Conservation (phyloP, 2,113 vertebrate genomes). For the Isichthys henryi region DNA sequence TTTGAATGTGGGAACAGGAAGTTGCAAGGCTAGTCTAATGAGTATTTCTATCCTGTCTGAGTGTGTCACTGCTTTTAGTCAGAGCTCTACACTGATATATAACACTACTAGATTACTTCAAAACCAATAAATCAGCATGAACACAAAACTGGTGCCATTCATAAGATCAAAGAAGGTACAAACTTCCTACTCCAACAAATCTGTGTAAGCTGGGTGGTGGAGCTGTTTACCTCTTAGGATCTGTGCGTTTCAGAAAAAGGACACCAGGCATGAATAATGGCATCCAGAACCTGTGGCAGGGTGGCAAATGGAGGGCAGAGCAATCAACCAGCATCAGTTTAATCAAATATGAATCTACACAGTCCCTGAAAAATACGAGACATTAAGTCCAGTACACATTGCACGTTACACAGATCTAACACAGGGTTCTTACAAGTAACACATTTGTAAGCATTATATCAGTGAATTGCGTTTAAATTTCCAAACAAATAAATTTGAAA, state of each 20-base stretch:
- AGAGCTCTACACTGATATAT: neutral
- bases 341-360: neutral
- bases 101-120: neutral
- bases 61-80: neutral
- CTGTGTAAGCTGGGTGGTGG: neutral
- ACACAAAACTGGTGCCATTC: neutral
- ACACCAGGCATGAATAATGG: neutral
- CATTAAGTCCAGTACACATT: neutral
- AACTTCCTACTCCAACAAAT: neutral
- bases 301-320: neutral
- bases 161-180: neutral
- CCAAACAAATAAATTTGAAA: neutral
- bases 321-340: neutral
- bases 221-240: neutral
- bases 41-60: neutral
- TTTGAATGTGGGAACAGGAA: neutral
- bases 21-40: neutral
- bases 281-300: neutral
- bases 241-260: neutral
- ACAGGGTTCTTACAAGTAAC: neutral
- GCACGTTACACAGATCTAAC: neutral
- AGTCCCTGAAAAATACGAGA: neutral
- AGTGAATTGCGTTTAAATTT: neutral
- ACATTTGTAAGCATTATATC: neutral
- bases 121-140: neutral